Percentiles rank a stretch among this genome's conserved stretches.
Evolutionary conservation across 2,888 invertebrate species (phyloP).

Genomic region (Spisula subtruncata): DNA sequence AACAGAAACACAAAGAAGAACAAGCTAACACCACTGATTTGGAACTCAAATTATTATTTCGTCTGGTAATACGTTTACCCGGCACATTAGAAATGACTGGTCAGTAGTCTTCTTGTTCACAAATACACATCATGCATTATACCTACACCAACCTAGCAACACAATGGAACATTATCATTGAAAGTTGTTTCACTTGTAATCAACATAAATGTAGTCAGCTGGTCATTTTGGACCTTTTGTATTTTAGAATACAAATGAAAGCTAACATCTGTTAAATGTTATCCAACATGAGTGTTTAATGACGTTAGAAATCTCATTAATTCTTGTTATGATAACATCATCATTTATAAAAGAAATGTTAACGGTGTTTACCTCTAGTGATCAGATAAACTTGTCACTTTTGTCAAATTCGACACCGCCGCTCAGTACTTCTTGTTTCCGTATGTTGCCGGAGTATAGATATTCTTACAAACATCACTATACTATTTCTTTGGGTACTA

Average conservation of each 20-base stretch:
- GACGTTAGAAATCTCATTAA: neutral
- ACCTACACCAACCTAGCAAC: neutral
- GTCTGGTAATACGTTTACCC: too few species aligned
- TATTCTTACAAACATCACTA: neutral
- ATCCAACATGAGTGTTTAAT: neutral
- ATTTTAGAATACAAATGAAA: neutral
- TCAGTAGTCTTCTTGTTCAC: too few species aligned
- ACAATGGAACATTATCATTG: neutral
- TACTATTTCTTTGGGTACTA: neutral
- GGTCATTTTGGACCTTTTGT: neutral
- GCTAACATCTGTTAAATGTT: neutral
- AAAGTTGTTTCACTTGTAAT: neutral
- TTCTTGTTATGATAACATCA: neutral
- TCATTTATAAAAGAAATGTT: neutral
- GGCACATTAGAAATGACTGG: too few species aligned
- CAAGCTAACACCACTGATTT: too few species aligned
- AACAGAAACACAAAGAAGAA: too few species aligned
- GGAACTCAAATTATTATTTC: too few species aligned
- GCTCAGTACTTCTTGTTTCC: neutral
- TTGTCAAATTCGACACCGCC: neutral
- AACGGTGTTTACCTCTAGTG: neutral
- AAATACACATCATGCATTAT: too few species aligned
- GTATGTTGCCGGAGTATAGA: neutral
- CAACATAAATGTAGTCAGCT: neutral
- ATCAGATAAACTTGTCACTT: neutral